Evolutionary conservation across 1,140 invertebrate species (phyloP).

Genomic region (Araneus ventricosus): DNA sequence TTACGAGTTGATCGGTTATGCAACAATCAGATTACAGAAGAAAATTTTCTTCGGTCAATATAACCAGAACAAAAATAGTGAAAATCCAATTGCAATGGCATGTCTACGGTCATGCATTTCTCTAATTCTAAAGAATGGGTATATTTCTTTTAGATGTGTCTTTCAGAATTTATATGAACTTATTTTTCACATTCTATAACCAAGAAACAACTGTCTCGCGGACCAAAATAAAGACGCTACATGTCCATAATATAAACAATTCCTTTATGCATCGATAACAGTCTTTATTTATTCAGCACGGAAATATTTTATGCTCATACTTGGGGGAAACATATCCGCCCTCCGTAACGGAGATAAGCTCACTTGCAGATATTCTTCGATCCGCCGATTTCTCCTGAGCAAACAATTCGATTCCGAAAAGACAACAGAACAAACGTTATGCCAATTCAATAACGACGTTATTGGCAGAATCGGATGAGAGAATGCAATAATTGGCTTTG

Average conservation of each 20-base stretch:
- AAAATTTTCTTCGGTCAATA: no score
- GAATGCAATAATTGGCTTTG: slow-evolving; percentile 22
- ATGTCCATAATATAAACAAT: not conserved
- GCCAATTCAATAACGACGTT: not conserved
- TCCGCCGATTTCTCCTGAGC: not conserved
- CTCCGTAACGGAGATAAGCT: not conserved
- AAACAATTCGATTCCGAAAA: slow-evolving; percentile 10
- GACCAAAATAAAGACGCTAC: not conserved
- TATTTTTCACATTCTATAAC: not conserved
- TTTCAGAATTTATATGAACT: not conserved
- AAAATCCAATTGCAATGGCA: not conserved
- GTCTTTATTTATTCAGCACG: not conserved
- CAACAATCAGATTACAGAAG: no score
- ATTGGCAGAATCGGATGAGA: slow-evolving; percentile 18
- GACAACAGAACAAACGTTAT: not conserved
- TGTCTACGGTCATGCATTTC: not conserved
- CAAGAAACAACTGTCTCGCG: not conserved
- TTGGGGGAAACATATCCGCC: not conserved
- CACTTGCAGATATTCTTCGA: not conserved
- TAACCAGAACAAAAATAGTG: no score
- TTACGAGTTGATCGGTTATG: no score
- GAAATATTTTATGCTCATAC: not conserved
- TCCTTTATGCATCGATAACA: not conserved
- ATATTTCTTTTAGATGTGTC: not conserved
- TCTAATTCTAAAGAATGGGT: not conserved